phyloP scores from a whole-genome alignment of 2,113 vertebrate species.

The Larimichthys crocea region DNA sequence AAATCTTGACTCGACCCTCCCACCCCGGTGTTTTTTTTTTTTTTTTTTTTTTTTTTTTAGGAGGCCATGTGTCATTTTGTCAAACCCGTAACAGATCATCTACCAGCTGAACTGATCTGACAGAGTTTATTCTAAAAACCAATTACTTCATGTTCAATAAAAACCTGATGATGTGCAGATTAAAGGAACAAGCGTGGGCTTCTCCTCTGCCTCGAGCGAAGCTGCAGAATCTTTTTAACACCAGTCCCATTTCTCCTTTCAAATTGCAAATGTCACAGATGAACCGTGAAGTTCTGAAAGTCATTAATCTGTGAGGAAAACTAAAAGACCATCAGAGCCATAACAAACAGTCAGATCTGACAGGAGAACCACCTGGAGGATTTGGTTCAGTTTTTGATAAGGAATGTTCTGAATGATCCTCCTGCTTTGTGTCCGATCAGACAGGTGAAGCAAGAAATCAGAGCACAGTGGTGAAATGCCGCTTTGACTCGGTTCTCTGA shows the following conservation, averaged over 20 bases:
- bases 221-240: constrained; percentile 12
- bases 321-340: neutral
- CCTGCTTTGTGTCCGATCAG: neutral
- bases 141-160: constrained; percentile 46
- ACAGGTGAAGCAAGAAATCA: constrained; percentile 8
- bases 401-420: neutral
- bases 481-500: neutral
- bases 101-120: constrained; percentile 12
- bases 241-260: constrained; percentile 2
- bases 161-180: constrained; percentile 42
- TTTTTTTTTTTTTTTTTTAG: neutral
- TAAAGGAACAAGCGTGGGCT: constrained; percentile 33
- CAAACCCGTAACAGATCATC: neutral
- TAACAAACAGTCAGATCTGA: neutral
- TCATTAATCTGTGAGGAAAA: constrained; percentile 28
- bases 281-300: constrained; percentile 45
- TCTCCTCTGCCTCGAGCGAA: constrained; percentile 17
- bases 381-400: constrained; percentile 2
- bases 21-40: neutral
- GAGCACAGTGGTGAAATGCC: neutral
- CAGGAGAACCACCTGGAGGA: neutral
- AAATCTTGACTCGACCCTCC: neutral
- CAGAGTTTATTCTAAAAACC: constrained; percentile 39
- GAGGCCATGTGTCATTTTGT: constrained; percentile 10
- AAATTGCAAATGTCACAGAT: constrained; percentile 33